These are phyloP conservation scores for Drosophila eugracilis DNA, from an alignment of 1,140 invertebrate species.

Conservation along the genomic window DNA sequence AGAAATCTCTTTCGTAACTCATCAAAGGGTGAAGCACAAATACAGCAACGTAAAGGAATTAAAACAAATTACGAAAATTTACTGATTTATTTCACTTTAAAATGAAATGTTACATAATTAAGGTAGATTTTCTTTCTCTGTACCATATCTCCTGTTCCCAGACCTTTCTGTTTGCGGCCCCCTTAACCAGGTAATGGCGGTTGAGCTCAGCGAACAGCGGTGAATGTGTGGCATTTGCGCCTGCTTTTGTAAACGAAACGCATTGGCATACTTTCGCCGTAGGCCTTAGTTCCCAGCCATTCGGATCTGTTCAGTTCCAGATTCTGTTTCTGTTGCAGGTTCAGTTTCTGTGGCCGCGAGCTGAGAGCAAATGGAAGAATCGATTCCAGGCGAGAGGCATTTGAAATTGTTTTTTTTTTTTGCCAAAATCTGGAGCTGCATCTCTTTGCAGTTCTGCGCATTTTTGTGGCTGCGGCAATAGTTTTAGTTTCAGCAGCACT, in stretches of 20 bases:
- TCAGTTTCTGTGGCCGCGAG: conserved; percentile 19
- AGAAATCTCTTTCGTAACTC: neutral
- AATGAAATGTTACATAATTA: no score
- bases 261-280: conserved; percentile 50
- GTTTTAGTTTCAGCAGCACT: conserved; percentile 11
- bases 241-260: conserved; percentile 62
- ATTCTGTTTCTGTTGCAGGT: neutral
- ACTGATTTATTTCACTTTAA: no score
- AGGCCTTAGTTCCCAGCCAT: conserved; percentile 32
- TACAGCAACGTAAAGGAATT: no score
- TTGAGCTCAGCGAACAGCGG: conserved; percentile 4
- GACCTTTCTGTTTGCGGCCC: conserved; percentile 2
- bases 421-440: conserved; percentile 30
- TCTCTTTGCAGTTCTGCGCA: conserved; percentile 2
- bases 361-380: conserved; percentile 13
- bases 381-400: conserved; percentile 34
- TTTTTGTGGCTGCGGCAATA: conserved; percentile 17
- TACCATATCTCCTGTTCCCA: conserved; percentile 3
- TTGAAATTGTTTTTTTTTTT: conserved; percentile 52
- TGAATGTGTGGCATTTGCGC: conserved; percentile 26
- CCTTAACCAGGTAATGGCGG: conserved; percentile 46
- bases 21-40: no score
- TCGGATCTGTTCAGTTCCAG: neutral
- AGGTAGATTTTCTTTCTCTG: neutral
- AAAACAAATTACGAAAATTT: no score